These are phyloP conservation scores for Nymphicus hollandicus DNA, from an alignment of 2,113 vertebrate genomes.

Conservation along the genomic window DNA sequence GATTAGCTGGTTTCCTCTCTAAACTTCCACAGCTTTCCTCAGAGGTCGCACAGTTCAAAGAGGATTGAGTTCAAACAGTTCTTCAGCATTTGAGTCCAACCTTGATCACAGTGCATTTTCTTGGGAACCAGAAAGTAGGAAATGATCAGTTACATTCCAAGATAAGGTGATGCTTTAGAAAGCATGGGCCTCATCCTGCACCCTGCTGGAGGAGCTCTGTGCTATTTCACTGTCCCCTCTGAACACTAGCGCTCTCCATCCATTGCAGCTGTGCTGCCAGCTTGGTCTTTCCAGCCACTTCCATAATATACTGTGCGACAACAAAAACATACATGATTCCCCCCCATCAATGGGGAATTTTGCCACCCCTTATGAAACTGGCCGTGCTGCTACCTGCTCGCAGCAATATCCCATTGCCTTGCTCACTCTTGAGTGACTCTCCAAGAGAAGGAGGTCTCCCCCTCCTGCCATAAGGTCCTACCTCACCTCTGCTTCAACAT, in stretches of 20 bases:
- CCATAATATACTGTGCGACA: background rate
- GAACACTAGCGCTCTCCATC: accelerated
- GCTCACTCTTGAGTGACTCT: background rate
- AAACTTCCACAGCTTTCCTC: background rate
- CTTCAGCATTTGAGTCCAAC: background rate
- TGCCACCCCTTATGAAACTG: background rate
- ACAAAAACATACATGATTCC: accelerated
- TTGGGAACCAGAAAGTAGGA: background rate
- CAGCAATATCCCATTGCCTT: background rate
- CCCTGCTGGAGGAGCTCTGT: background rate
- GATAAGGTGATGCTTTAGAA: background rate
- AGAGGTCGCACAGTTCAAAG: background rate
- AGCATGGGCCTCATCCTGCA: background rate
- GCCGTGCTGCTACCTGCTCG: background rate
- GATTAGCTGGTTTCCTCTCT: constrained; percentile 12
- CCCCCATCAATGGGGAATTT: background rate
- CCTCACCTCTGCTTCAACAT: background rate
- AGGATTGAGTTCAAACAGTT: background rate
- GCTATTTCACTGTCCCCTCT: too few species aligned
- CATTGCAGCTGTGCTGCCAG: background rate
- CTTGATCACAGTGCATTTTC: background rate
- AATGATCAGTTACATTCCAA: background rate
- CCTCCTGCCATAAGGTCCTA: background rate
- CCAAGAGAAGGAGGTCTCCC: background rate
- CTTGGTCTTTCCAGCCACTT: background rate